Conservation (phyloP, 2,113 vertebrate genomes). For the Saguinus midas region DNA sequence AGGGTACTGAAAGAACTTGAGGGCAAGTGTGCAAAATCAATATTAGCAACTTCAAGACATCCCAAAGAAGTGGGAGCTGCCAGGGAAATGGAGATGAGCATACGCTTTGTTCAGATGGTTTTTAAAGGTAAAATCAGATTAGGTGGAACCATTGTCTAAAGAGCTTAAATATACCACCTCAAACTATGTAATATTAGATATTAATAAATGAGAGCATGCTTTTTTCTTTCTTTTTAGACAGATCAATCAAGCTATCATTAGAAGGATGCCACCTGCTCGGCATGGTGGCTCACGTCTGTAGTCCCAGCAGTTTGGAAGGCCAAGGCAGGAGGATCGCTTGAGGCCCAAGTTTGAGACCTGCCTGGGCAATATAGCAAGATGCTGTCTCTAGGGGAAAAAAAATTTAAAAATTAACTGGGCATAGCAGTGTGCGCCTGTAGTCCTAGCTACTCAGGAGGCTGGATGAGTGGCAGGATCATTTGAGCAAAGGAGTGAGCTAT, state of each 20-base stretch:
- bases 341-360: not conserved
- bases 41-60: constrained; percentile 1
- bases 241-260: not conserved
- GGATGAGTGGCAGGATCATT: not conserved
- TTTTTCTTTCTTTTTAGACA: not conserved
- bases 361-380: not conserved
- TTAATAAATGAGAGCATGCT: constrained; percentile 15
- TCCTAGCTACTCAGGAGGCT: not conserved
- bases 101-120: not conserved
- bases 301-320: not conserved
- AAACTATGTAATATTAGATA: not conserved
- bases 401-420: not conserved
- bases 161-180: not conserved
- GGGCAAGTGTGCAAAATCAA: not conserved
- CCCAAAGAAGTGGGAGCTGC: not conserved
- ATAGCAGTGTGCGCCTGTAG: not conserved
- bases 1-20: not conserved
- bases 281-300: not conserved
- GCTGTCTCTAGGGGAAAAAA: not conserved
- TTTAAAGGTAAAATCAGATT: constrained; percentile 10
- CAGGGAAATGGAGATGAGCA: not conserved
- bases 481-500: not conserved
- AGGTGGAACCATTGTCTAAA: not conserved
- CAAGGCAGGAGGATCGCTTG: not conserved
- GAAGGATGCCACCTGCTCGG: not conserved